These are phyloP conservation scores for Furcifer pardalis DNA, from an alignment of 2,797 vertebrate species.

Conservation along the genomic window DNA sequence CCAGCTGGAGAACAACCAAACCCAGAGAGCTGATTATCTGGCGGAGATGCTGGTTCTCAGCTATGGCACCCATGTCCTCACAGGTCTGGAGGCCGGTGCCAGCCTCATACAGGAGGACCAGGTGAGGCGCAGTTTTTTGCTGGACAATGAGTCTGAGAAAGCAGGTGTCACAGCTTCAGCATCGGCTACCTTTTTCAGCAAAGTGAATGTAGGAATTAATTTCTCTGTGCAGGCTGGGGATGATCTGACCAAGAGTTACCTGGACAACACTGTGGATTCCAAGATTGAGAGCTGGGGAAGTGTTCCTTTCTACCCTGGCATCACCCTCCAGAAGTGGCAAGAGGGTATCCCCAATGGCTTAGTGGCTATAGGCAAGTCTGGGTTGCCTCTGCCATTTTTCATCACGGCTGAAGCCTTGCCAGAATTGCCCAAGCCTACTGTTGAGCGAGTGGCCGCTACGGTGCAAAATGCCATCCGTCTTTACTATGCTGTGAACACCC, in stretches of 20 bases:
- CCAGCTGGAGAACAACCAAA: conserved; percentile 81
- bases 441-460: conserved; percentile 60
- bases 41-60: conserved; percentile 78
- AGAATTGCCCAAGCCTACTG: conserved; percentile 75
- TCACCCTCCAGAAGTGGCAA: conserved; percentile 82
- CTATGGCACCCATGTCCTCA: conserved; percentile 80
- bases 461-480: conserved; percentile 66
- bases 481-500: conserved; percentile 76
- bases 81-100: conserved; percentile 75
- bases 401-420: conserved; percentile 72
- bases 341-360: conserved; percentile 79
- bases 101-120: conserved; percentile 79
- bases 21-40: conserved; percentile 66
- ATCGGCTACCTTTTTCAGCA: conserved; percentile 73
- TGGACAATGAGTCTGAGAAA: conserved; percentile 27
- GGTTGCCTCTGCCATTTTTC: conserved; percentile 74
- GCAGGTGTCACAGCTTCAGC: conserved; percentile 64
- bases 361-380: conserved; percentile 76
- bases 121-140: conserved; percentile 71
- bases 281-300: conserved; percentile 73
- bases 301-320: conserved; percentile 77
- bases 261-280: conserved; percentile 75
- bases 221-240: conserved; percentile 46
- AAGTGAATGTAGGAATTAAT: conserved; percentile 71
- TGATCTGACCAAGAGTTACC: conserved; percentile 57